A percentile compares a stretch with the other conserved stretches of the same genome.
These are phyloP conservation scores for Gymnothorax reevesii DNA, from an alignment of 2,797 vertebrate genomes.

Conservation along the genomic window DNA sequence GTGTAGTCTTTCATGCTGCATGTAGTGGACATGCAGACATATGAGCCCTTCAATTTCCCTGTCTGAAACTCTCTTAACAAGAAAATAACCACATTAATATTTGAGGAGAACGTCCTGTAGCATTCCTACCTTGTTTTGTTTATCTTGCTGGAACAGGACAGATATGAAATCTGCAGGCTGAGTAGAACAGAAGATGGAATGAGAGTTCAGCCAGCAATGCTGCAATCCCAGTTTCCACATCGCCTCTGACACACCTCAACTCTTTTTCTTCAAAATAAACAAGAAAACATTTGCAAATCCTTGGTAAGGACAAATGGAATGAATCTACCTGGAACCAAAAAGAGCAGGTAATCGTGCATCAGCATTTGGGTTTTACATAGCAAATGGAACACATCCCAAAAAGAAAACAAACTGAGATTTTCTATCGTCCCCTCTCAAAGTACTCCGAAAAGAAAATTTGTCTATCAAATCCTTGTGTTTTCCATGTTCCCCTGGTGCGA, in stretches of 20 bases:
- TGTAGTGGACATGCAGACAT: not conserved
- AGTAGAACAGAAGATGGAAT: not conserved
- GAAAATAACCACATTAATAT: not conserved
- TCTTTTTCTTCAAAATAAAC: not conserved
- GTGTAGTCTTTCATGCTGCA: not conserved
- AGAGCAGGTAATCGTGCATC: not conserved
- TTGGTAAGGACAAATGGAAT: not conserved
- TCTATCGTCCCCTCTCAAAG: not conserved
- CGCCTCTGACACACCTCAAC: conserved; percentile 7
- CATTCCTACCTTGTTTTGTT: not conserved
- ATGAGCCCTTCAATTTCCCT: not conserved
- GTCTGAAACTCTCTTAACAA: not conserved
- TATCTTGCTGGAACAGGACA: not conserved
- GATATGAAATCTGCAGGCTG: not conserved
- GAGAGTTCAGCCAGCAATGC: not conserved
- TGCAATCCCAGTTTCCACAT: not conserved
- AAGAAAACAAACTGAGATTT: not conserved
- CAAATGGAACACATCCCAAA: conserved; percentile 9
- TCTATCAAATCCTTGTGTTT: conserved; percentile 4
- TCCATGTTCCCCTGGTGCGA: not conserved
- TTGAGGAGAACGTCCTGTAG: not conserved
- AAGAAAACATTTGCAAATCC: conserved; percentile 13
- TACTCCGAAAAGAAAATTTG: not conserved
- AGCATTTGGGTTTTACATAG: conserved; percentile 6
- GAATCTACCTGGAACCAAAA: not conserved